These are phyloP conservation scores for Thymelicus sylvestris DNA, from an alignment of 2,888 invertebrate species.

Conservation along the genomic window DNA sequence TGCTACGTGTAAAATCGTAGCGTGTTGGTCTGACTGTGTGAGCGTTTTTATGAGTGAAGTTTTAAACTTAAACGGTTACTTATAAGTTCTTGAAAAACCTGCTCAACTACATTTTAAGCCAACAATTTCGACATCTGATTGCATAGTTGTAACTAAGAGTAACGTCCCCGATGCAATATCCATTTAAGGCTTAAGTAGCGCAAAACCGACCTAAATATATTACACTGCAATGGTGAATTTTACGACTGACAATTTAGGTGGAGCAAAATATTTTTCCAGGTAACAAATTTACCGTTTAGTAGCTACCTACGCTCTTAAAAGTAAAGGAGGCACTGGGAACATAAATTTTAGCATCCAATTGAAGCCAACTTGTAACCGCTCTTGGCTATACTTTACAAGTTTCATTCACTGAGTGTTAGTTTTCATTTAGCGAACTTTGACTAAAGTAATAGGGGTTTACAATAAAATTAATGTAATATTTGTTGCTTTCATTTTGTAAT, in stretches of 20 bases:
- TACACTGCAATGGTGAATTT: constrained; percentile 17
- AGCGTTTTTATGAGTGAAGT: no score
- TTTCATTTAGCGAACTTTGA: background rate
- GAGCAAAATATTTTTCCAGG: constrained; percentile 21
- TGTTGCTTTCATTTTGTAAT: background rate
- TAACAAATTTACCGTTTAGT: constrained; percentile 22
- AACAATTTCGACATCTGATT: background rate
- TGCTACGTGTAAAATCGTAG: no score
- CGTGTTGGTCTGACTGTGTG: no score
- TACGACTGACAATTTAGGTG: constrained; percentile 20
- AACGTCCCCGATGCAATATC: background rate
- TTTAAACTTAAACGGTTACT: no score
- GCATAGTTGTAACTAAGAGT: background rate
- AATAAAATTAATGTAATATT: background rate
- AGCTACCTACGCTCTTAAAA: constrained; percentile 19
- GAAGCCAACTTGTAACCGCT: constrained; percentile 19
- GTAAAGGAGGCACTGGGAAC: constrained; percentile 9
- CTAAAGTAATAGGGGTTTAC: background rate
- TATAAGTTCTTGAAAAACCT: no score
- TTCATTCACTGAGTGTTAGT: constrained; percentile 21
- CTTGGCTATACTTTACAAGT: constrained; percentile 11
- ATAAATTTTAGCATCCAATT: constrained; percentile 30
- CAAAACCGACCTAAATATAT: background rate
- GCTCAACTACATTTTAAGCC: no score
- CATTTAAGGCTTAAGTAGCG: constrained; percentile 5